A percentile compares a stretch with the other conserved stretches of the same genome.
phyloP scores from a whole-genome alignment of 2,797 vertebrate genomes.

The Zalophus californianus region DNA sequence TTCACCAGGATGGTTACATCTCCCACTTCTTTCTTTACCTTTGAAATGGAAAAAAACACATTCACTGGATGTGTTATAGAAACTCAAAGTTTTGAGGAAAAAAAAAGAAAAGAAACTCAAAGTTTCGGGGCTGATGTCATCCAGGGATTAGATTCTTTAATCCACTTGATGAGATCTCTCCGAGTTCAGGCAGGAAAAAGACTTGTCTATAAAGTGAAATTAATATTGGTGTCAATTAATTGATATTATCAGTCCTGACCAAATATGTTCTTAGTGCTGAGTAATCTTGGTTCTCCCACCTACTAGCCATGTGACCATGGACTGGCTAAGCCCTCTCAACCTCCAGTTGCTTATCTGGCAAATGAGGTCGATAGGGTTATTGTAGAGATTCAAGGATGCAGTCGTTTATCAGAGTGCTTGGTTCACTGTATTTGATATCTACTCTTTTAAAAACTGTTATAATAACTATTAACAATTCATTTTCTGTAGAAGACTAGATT shows the following conservation, averaged over 20 bases:
- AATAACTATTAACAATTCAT: not conserved
- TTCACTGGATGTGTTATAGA: not conserved
- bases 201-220: not conserved
- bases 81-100: not conserved
- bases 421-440: not conserved
- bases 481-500: constrained; percentile 3
- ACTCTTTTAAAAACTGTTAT: not conserved
- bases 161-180: not conserved
- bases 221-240: constrained; percentile 7
- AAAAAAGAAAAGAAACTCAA: not conserved
- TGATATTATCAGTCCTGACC: not conserved
- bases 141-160: not conserved
- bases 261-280: constrained; percentile 2
- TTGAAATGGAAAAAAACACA: constrained; percentile 31
- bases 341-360: not conserved
- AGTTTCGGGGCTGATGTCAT: not conserved
- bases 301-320: not conserved
- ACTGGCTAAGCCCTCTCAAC: not conserved
- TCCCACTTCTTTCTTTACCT: constrained; percentile 82
- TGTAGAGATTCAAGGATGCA: not conserved
- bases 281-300: not conserved
- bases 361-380: not conserved
- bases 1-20: constrained; percentile 77
- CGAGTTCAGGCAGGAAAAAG: not conserved
- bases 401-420: not conserved